Evolutionary conservation across 2,797 vertebrate genomes (phyloP).

Genomic region (Megaceryle alcyon): DNA sequence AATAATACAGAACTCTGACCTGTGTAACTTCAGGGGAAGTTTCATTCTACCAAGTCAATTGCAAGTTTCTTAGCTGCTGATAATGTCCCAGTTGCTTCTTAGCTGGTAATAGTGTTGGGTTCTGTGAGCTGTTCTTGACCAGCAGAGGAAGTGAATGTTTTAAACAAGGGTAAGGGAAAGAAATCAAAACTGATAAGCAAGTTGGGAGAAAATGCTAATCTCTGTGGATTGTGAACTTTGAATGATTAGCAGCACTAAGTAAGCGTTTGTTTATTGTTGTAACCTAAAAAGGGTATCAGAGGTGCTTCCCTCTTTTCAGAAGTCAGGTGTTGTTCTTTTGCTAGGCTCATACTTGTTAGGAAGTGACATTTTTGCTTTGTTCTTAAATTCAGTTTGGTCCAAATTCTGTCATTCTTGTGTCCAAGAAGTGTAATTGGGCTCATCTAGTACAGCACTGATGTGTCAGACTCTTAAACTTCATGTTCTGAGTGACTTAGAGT

Average conservation of each 20-base stretch:
- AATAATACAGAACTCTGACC: constrained; percentile 19
- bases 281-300: neutral
- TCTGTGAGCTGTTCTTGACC: neutral
- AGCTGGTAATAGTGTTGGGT: neutral
- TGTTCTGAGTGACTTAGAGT: neutral
- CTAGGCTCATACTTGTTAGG: neutral
- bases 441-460: neutral
- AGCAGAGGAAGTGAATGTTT: constrained; percentile 14
- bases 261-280: neutral
- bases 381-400: neutral
- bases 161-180: neutral
- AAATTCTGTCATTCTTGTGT: neutral
- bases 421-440: neutral
- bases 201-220: neutral
- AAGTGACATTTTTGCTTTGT: neutral
- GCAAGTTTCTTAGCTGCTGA: constrained; percentile 13
- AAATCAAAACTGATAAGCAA: neutral
- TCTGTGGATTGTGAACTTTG: neutral
- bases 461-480: neutral
- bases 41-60: neutral
- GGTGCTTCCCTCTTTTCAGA: neutral
- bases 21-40: neutral
- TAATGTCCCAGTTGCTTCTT: constrained; percentile 6
- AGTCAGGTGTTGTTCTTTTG: neutral
- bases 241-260: neutral